Evolutionary conservation across 2,113 vertebrate genomes (phyloP).

Genomic region (Protomyctophum bolini): DNA sequence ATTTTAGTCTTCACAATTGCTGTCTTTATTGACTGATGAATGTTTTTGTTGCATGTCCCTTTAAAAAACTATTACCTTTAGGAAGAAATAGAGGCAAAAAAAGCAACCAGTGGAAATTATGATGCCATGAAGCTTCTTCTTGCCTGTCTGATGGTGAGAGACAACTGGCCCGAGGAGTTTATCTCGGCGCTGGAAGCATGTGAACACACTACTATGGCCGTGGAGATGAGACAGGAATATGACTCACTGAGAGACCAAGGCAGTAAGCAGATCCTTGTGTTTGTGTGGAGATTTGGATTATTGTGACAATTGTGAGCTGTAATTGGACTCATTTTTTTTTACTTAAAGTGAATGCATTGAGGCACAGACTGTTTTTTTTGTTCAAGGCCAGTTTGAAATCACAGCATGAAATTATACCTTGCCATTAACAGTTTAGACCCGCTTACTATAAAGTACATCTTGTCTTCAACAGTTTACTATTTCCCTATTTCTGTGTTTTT

Average conservation of each 20-base stretch:
- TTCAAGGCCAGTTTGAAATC: too few relatives aligned
- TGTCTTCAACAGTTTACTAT: too few relatives aligned
- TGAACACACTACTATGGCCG: slow-evolving; percentile 45
- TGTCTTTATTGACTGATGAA: not conserved
- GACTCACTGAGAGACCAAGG: slow-evolving; percentile 45
- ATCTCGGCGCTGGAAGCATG: slow-evolving; percentile 63
- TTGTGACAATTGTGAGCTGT: too few relatives aligned
- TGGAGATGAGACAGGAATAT: slow-evolving; percentile 62
- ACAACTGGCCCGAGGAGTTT: slow-evolving; percentile 77
- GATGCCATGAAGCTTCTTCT: slow-evolving; percentile 66
- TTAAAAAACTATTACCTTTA: slow-evolving; percentile 33
- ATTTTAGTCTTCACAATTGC: not conserved
- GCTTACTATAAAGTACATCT: too few relatives aligned
- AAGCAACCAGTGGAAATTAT: slow-evolving; percentile 58
- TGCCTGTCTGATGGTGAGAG: slow-evolving; percentile 71
- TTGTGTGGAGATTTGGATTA: too few relatives aligned
- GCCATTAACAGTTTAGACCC: too few relatives aligned
- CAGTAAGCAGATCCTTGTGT: slow-evolving; percentile 28
- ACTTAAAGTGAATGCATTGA: slow-evolving; percentile 9
- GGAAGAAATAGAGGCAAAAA: slow-evolving; percentile 75
- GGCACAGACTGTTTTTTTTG: too few relatives aligned
- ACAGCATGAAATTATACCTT: too few relatives aligned
- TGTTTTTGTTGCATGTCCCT: not conserved
- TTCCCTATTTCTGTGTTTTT: too few relatives aligned
- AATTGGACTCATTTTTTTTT: too few relatives aligned